These are phyloP conservation scores for Alligator mississippiensis DNA, from an alignment of 2,113 vertebrate genomes.

Conservation along the genomic window DNA sequence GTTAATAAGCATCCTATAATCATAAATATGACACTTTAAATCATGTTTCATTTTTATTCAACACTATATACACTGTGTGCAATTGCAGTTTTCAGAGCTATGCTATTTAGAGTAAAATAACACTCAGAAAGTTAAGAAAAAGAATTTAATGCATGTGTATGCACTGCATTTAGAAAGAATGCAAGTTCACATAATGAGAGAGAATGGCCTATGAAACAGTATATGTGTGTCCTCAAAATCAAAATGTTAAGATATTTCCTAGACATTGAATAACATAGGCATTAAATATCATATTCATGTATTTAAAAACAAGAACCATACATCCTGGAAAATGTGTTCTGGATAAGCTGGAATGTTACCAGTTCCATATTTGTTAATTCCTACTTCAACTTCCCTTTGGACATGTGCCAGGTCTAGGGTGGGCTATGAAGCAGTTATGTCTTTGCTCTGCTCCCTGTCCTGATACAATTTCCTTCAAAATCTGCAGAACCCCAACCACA, in stretches of 20 bases:
- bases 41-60: constrained; percentile 37
- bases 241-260: constrained; percentile 40
- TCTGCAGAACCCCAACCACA: neutral
- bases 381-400: constrained; percentile 38
- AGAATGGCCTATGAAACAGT: neutral
- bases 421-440: neutral
- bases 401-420: constrained; percentile 17
- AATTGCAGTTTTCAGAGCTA: constrained; percentile 53
- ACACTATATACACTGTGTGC: constrained; percentile 51
- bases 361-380: constrained; percentile 44
- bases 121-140: constrained; percentile 54
- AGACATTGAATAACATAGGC: constrained; percentile 45
- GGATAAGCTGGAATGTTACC: constrained; percentile 40
- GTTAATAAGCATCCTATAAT: constrained; percentile 31
- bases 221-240: neutral
- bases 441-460: constrained; percentile 42
- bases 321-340: constrained; percentile 48
- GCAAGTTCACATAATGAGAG: constrained; percentile 44
- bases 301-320: constrained; percentile 62
- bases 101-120: constrained; percentile 68
- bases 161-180: constrained; percentile 63
- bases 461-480: constrained; percentile 38
- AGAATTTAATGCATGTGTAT: constrained; percentile 67
- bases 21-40: constrained; percentile 29
- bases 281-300: constrained; percentile 50